These are phyloP conservation scores for Turnix velox DNA, from an alignment of 2,113 vertebrate genomes.

Conservation along the genomic window DNA sequence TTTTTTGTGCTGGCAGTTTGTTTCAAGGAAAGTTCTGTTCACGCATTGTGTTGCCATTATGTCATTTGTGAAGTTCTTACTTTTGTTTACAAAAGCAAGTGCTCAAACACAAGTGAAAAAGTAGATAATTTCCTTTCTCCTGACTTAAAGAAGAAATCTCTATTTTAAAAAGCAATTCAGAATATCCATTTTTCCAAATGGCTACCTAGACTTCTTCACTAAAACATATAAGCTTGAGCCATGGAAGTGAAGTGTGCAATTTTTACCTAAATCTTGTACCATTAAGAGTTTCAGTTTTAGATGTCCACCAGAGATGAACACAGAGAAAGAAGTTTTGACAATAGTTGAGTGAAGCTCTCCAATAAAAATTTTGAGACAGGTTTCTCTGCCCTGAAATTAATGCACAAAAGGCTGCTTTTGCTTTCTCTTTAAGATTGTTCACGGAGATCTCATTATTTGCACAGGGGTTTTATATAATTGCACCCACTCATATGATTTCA, in stretches of 20 bases:
- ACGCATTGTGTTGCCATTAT: neutral
- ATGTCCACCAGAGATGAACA: neutral
- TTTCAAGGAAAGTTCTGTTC: neutral
- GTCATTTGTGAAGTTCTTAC: neutral
- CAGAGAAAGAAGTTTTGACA: neutral
- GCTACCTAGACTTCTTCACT: neutral
- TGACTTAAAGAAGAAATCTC: neutral
- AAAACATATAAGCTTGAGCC: neutral
- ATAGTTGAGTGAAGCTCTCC: neutral
- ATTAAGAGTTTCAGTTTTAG: neutral
- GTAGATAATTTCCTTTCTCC: neutral
- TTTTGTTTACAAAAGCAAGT: neutral
- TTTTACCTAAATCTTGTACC: neutral
- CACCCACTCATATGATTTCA: conserved; percentile 4
- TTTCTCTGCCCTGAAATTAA: conserved; percentile 2
- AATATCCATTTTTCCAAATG: neutral
- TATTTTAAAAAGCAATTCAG: neutral
- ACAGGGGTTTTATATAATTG: conserved; percentile 26
- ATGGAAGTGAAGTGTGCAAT: fast-evolving
- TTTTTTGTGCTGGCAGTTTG: neutral
- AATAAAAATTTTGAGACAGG: neutral
- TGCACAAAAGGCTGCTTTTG: neutral
- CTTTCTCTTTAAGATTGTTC: conserved; percentile 8
- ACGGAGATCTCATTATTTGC: conserved; percentile 30
- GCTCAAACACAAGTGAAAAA: neutral